phyloP scores from a whole-genome alignment of 2,888 invertebrate species.

The Pachliopta kotzebuea region DNA sequence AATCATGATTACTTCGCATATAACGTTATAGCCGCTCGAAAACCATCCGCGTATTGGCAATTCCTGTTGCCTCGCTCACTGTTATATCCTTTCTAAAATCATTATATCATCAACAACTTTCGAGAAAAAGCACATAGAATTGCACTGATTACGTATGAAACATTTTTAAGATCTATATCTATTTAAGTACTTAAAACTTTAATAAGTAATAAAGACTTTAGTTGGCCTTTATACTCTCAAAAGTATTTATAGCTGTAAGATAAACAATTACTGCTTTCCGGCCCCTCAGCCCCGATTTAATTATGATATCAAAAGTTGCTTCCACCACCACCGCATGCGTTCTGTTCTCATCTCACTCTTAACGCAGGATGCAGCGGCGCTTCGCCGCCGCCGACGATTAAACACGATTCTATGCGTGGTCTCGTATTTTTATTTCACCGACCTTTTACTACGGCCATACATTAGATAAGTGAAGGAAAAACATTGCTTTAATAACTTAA shows the following conservation, averaged over 20 bases:
- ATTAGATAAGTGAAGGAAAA: conserved; percentile 17
- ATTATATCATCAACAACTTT: neutral
- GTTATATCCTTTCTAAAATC: neutral
- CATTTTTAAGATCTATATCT: too few relatives aligned
- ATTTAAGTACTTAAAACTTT: too few relatives aligned
- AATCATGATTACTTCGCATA: conserved; percentile 26
- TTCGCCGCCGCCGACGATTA: conserved; percentile 67
- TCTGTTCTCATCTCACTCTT: conserved; percentile 50
- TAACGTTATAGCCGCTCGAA: neutral
- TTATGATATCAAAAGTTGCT: conserved; percentile 76
- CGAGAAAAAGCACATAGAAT: too few relatives aligned
- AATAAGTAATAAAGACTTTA: conserved; percentile 45
- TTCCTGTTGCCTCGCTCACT: neutral
- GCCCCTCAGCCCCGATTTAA: conserved; percentile 58
- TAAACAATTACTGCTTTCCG: conserved; percentile 67
- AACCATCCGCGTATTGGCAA: neutral
- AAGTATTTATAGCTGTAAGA: conserved; percentile 63
- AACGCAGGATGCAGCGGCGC: conserved; percentile 56
- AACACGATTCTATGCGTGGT: conserved; percentile 77
- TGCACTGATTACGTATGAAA: too few relatives aligned
- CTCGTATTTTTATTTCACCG: conserved; percentile 67
- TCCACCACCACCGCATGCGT: conserved; percentile 49
- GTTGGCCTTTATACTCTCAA: conserved; percentile 62
- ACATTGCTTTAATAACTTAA: conserved; percentile 22
- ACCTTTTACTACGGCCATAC: conserved; percentile 33